Evolutionary conservation across 30 jellyfish, hydroid and myxozoan genomes (phyloP).

Genomic region (Pseudorhiza aurosa): DNA sequence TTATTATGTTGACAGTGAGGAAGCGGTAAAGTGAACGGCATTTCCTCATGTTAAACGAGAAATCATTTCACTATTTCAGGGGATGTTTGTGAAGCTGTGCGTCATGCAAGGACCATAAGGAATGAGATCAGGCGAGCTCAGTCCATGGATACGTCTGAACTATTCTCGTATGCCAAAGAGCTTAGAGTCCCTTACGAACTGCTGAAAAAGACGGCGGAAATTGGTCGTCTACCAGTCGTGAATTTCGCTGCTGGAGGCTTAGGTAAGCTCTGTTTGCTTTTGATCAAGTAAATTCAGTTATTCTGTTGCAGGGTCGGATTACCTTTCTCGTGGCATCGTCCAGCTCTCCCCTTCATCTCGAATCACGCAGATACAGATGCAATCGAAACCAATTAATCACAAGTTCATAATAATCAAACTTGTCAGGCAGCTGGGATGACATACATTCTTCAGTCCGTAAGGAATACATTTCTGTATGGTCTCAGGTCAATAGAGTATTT

Average conservation of each 20-base stretch:
- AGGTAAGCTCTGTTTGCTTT: constrained; percentile 43
- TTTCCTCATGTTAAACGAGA: no score
- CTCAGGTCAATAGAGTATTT: no score
- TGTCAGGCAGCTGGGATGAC: no score
- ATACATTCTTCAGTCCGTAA: no score
- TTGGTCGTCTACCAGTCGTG: constrained; percentile 96
- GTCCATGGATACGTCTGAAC: constrained; percentile 79
- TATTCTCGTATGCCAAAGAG: constrained; percentile 89
- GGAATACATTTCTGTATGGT: no score
- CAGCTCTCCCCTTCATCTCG: neutral
- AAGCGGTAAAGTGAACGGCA: no score
- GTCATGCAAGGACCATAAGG: constrained; percentile 97
- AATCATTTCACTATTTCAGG: no score
- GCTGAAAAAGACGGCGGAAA: constrained; percentile 80
- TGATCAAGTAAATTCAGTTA: neutral
- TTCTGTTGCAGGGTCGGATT: neutral
- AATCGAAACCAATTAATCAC: neutral
- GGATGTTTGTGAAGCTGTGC: constrained; percentile 95
- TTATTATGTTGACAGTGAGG: no score
- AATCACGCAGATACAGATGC: neutral
- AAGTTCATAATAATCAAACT: no score
- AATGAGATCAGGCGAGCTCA: constrained; percentile 78
- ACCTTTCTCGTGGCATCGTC: neutral
- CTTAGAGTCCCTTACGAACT: constrained; percentile 85
- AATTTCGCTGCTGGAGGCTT: constrained; percentile 98